phyloP scores from a whole-genome alignment of 2,113 vertebrate genomes.

The Rhagologus leucostigma region DNA sequence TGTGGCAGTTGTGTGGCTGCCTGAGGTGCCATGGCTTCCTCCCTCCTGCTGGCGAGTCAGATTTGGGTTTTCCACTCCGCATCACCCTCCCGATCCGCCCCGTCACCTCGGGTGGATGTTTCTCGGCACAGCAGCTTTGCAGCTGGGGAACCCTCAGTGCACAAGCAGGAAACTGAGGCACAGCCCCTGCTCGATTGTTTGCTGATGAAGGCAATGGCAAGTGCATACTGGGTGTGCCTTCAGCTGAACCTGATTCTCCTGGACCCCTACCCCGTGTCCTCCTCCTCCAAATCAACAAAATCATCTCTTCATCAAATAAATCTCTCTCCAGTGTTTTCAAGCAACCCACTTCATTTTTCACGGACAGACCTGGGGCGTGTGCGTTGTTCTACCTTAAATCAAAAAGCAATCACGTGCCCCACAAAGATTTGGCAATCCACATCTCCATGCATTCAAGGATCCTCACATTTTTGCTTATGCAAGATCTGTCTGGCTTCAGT shows the following conservation, averaged over 20 bases:
- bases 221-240: rapidly evolving
- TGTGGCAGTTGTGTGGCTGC: not conserved
- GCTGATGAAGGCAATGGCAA: not conserved
- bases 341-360: not conserved
- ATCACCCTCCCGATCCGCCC: not conserved
- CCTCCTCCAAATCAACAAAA: not conserved
- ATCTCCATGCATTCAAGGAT: rapidly evolving
- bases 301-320: not conserved
- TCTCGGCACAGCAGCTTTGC: not conserved
- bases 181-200: too few species aligned
- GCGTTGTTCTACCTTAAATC: not conserved
- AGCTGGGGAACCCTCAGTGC: not conserved
- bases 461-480: not conserved
- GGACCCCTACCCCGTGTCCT: not conserved
- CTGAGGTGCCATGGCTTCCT: not conserved
- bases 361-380: rapidly evolving
- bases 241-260: rapidly evolving
- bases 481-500: rapidly evolving
- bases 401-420: not conserved
- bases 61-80: not conserved
- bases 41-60: not conserved
- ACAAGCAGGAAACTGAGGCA: slow-evolving; percentile 8
- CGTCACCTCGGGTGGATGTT: not conserved
- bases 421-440: not conserved
- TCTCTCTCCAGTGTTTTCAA: not conserved